phyloP scores from a whole-genome alignment of 1,140 invertebrate genomes.

The Drosophila orena region DNA sequence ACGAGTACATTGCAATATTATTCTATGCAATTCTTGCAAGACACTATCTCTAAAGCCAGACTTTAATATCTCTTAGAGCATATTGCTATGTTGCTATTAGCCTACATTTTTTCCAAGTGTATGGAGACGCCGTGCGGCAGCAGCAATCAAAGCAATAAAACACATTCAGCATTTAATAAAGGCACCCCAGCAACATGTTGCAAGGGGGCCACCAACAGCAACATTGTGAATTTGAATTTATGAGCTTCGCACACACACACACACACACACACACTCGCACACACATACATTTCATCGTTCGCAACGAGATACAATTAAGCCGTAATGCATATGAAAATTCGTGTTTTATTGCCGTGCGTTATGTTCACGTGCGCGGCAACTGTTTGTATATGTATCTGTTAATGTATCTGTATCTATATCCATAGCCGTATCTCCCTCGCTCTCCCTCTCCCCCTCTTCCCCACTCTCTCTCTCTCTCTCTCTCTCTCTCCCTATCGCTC shows the following conservation, averaged over 20 bases:
- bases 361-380: constrained; percentile 67
- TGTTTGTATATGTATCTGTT: constrained; percentile 61
- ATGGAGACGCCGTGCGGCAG: constrained; percentile 24
- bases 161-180: constrained; percentile 75
- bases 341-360: constrained; percentile 78
- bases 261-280: constrained; percentile 2
- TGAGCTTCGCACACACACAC: constrained; percentile 52
- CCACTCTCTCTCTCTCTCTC: background rate
- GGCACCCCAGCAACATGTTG: constrained; percentile 55
- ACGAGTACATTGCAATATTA: too few relatives aligned
- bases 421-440: constrained; percentile 7
- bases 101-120: background rate
- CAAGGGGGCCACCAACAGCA: constrained; percentile 24
- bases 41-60: too few relatives aligned
- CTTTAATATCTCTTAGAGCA: background rate
- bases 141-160: constrained; percentile 81
- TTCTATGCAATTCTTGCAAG: too few relatives aligned
- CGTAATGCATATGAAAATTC: constrained; percentile 77
- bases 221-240: constrained; percentile 43
- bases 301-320: constrained; percentile 74
- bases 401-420: constrained; percentile 26
- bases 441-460: constrained; percentile 1
- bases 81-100: background rate
- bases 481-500: constrained; percentile 9
- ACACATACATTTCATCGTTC: background rate